Evolutionary conservation across 1,140 invertebrate species (phyloP).

Genomic region (Polypedilum pembai): DNA sequence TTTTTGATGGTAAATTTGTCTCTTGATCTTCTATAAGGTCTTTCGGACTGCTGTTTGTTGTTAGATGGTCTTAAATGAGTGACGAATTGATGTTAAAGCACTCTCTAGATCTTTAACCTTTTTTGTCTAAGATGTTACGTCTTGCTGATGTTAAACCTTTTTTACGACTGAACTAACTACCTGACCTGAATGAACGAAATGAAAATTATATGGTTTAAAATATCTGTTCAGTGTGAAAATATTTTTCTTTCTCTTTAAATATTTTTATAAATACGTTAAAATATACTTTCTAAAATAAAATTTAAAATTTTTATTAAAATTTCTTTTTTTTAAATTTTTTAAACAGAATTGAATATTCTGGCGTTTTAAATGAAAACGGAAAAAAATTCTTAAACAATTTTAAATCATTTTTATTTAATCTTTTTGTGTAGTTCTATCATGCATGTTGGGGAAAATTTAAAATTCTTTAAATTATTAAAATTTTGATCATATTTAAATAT

Average conservation of each 20-base stretch:
- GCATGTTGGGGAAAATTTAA: too few species aligned
- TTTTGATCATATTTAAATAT: too few species aligned
- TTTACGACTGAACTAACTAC: constrained; percentile 6
- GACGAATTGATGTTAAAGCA: constrained; percentile 27
- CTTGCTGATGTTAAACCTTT: constrained; percentile 13
- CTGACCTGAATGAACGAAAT: too few species aligned
- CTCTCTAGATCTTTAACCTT: constrained; percentile 22
- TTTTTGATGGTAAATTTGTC: not conserved
- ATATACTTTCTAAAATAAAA: too few species aligned
- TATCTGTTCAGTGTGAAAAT: not conserved
- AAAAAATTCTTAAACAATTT: too few species aligned
- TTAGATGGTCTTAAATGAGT: constrained; percentile 24
- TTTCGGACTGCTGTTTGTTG: not conserved
- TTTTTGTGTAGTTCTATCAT: too few species aligned
- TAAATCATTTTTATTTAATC: too few species aligned
- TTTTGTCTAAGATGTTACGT: constrained; percentile 20
- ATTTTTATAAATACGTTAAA: not conserved
- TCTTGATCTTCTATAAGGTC: not conserved
- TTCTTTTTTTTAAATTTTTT: too few species aligned
- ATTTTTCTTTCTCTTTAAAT: not conserved
- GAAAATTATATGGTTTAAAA: not conserved
- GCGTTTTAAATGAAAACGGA: too few species aligned
- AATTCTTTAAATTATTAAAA: too few species aligned
- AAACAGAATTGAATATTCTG: too few species aligned
- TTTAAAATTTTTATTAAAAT: too few species aligned